Evolutionary conservation across 2,888 invertebrate genomes (phyloP), one percentile per base, ranked within the genome.

Genomic region (Branchipolynoe longqiensis): DNA sequence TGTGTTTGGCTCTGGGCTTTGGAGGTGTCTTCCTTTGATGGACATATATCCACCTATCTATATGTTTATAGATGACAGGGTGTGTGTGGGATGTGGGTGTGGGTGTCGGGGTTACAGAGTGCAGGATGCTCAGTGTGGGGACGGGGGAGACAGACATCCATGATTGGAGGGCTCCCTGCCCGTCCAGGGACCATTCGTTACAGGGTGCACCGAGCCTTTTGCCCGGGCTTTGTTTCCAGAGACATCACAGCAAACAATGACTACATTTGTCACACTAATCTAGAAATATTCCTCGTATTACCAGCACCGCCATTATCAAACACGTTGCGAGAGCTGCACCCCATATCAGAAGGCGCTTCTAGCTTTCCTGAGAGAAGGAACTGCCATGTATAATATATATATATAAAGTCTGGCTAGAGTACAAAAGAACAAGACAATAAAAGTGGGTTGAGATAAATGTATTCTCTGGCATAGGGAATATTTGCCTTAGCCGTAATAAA

Each of bases 171-270:
- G 1, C 36, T 8, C 38, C n/a, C 12, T 33, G 69, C 36, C 69
- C 38, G 38, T 14, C 38, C 22, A 69, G 38, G 69, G 69, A n/a
- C 69, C n/a, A 38, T 69, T 36, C 69, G 36, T 69, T 69, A 69
- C 36, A n/a, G 1, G 4, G 69, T 69, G 38, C 69, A 36, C 38
- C 69, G 8, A 3, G 8, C 48, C 48, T 18, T 31, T 38, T 18
- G 36, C 69, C 33, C 36, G 18, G 48, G 33, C 69, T 69, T 69
- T 69, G 69, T 69, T 36, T 38, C 22, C 38, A 36, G 18, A 25
- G 69, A 69, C 38, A 36, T 69, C 36, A 69, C 36, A 38, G 28
- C 69, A 4, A 33, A 69, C 69, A 69, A 36, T 69, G 69, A 38
- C 6, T 14, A 38, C 38, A 69, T 69, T 38, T 69, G n/a, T 38